phyloP scores from a whole-genome alignment of 2,797 vertebrate genomes.

The Leucoraja ocellata region DNA sequence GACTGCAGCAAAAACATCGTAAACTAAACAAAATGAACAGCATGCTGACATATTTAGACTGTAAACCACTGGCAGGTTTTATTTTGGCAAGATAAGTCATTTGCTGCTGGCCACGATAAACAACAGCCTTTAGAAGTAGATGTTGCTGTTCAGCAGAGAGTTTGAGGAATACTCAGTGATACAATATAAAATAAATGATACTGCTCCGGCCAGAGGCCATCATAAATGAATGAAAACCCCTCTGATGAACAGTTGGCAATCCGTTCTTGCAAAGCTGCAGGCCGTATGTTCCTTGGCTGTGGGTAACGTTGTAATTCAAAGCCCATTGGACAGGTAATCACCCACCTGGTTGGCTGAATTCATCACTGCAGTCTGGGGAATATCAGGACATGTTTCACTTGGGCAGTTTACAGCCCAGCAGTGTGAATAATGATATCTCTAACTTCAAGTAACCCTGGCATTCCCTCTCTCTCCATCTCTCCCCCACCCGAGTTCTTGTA shows the following conservation, averaged over 20 bases:
- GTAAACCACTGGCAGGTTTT: not conserved
- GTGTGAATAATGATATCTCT: too few species aligned
- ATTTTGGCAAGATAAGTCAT: not conserved
- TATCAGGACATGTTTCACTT: too few species aligned
- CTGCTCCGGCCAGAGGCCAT: not conserved
- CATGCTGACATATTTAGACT: not conserved
- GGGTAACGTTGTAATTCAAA: not conserved
- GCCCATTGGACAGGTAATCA: not conserved
- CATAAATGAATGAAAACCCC: too few species aligned
- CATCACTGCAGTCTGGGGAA: not conserved
- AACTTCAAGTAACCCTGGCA: too few species aligned
- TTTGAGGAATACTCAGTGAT: too few species aligned
- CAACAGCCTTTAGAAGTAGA: not conserved
- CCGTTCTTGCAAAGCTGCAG: too few species aligned
- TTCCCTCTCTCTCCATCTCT: too few species aligned
- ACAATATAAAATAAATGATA: not conserved
- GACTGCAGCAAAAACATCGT: not conserved
- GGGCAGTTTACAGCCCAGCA: too few species aligned
- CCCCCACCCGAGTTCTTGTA: too few species aligned
- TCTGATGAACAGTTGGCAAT: not conserved
- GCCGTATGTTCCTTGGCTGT: too few species aligned
- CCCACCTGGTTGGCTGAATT: not conserved
- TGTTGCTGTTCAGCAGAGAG: not conserved
- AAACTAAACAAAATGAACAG: too few species aligned
- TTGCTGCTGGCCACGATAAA: not conserved